These are phyloP conservation scores for Drosophila nigritarsus DNA, from an alignment of 2,888 invertebrate genomes.

Conservation along the genomic window DNA sequence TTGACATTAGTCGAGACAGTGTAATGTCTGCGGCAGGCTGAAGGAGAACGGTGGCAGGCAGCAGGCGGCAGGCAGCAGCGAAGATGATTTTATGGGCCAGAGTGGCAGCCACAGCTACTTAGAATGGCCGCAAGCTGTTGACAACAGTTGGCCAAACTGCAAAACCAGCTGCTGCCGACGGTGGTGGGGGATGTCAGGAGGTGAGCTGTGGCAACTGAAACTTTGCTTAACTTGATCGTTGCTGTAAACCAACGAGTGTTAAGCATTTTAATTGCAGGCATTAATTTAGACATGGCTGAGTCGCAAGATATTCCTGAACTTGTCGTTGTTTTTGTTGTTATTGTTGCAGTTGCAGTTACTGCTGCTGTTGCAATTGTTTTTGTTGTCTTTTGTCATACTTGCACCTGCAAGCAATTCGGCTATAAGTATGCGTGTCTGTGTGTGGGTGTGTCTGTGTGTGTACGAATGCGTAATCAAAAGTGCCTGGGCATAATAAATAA, in stretches of 20 bases:
- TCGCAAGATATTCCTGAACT: slow-evolving; percentile 25
- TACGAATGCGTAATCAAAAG: slow-evolving; percentile 43
- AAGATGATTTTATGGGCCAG: slow-evolving; percentile 56
- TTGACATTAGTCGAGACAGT: slow-evolving; percentile 33
- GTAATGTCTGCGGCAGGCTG: neutral
- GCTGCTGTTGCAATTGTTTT: slow-evolving; percentile 10
- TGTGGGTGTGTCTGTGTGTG: neutral
- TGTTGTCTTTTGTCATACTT: slow-evolving; percentile 20
- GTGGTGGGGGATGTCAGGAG: neutral
- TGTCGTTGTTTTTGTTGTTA: slow-evolving; percentile 3
- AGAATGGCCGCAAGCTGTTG: slow-evolving; percentile 67
- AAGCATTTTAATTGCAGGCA: slow-evolving; percentile 76
- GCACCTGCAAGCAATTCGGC: slow-evolving; percentile 28
- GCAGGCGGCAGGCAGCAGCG: slow-evolving; percentile 12
- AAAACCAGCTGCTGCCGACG: slow-evolving; percentile 22
- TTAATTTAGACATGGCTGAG: slow-evolving; percentile 63
- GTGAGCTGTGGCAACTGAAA: slow-evolving; percentile 5
- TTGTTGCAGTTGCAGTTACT: slow-evolving; percentile 16
- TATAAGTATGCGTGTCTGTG: neutral
- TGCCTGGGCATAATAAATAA: slow-evolving; percentile 62
- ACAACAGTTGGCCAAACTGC: slow-evolving; percentile 55
- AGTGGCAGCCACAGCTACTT: slow-evolving; percentile 53
- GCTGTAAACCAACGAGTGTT: slow-evolving; percentile 60
- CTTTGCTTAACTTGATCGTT: slow-evolving; percentile 44
- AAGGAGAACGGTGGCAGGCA: neutral